These are phyloP conservation scores for Galaxea fascicularis DNA, from an alignment of 92 coral and sea anemone genomes.

Conservation along the genomic window DNA sequence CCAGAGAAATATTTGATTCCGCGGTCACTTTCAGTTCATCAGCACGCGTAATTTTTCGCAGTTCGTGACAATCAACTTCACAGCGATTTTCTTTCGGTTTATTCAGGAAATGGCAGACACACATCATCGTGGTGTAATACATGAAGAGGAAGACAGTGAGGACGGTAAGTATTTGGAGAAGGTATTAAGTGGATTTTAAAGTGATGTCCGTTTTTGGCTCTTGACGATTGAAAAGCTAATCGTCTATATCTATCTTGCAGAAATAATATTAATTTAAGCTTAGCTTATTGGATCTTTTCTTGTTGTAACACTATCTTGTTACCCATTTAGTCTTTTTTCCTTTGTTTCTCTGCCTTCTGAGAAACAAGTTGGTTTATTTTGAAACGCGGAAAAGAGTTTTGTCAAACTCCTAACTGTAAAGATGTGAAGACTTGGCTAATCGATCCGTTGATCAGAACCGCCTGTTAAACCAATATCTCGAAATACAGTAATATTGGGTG, in stretches of 20 bases:
- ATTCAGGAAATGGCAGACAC: slow-evolving; percentile 30
- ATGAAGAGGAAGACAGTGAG: slow-evolving; percentile 33
- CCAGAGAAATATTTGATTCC: slow-evolving; percentile 5
- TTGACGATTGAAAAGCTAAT: background rate
- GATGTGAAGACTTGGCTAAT: background rate
- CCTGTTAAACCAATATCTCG: background rate
- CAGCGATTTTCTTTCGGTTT: background rate
- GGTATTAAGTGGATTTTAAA: background rate
- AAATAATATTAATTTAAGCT: too few relatives aligned
- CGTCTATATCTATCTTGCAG: background rate
- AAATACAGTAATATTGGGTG: background rate
- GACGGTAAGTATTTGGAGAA: slow-evolving; percentile 25
- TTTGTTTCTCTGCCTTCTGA: too few relatives aligned
- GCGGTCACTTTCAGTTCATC: background rate
- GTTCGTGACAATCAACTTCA: background rate
- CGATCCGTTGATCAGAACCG: background rate
- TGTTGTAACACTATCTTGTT: background rate
- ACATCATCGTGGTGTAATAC: background rate
- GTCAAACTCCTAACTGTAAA: background rate
- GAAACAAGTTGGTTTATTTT: background rate
- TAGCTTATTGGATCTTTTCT: background rate
- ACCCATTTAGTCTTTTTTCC: background rate
- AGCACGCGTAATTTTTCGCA: background rate
- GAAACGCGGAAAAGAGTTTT: background rate
- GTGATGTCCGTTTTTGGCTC: background rate